Percentiles rank a stretch among this genome's conserved stretches.
Evolutionary conservation across 2,113 vertebrate species (phyloP).

Genomic region (Grus americana): DNA sequence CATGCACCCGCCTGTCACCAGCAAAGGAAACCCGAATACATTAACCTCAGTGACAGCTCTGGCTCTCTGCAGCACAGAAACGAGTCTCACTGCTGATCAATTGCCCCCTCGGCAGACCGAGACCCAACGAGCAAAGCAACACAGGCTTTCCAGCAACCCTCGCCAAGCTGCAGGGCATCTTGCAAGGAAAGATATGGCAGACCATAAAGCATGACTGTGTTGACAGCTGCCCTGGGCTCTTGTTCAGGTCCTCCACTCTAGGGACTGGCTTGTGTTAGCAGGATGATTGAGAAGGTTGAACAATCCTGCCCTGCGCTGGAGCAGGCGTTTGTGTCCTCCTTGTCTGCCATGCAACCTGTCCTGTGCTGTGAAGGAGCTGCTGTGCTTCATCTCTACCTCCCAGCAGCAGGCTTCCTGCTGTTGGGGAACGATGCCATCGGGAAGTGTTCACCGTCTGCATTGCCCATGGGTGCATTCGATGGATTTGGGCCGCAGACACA

Average conservation of each 20-base stretch:
- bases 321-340: background rate
- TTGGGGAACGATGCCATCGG: background rate
- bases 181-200: background rate
- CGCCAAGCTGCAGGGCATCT: rapidly evolving
- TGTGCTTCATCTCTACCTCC: background rate
- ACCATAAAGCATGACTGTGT: background rate
- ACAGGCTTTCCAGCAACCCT: background rate
- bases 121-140: background rate
- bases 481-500: background rate
- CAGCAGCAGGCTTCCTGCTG: background rate
- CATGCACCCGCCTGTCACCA: background rate
- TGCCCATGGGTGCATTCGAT: background rate
- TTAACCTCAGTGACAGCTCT: background rate
- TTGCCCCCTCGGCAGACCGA: background rate
- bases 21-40: background rate
- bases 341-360: rapidly evolving
- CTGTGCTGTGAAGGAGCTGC: rapidly evolving
- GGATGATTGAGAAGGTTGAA: background rate
- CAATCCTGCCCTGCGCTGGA: background rate
- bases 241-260: rapidly evolving
- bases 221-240: background rate
- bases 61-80: background rate
- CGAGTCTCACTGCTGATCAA: background rate
- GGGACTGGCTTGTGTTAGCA: background rate
- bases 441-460: background rate